Evolutionary conservation across 2,113 vertebrate species (phyloP).

Genomic region (Psophia crepitans): DNA sequence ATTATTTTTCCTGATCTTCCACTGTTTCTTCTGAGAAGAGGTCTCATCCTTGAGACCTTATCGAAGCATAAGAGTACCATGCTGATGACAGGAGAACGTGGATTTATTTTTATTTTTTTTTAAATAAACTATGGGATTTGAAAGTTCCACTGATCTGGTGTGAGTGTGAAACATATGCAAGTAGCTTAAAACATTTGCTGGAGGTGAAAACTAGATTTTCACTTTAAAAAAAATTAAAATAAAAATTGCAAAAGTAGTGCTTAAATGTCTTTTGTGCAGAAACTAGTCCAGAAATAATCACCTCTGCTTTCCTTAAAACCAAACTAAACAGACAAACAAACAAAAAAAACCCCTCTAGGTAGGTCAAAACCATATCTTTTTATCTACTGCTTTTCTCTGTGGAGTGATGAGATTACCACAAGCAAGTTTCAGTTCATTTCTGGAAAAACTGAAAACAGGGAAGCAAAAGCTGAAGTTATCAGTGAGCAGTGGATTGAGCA

Average conservation of each 20-base stretch:
- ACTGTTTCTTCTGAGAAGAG: neutral
- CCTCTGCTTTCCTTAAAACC: neutral
- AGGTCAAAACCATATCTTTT: neutral
- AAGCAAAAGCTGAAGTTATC: neutral
- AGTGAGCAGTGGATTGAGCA: neutral
- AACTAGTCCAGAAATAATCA: neutral
- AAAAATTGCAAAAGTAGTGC: neutral
- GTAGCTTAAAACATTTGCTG: neutral
- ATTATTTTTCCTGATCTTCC: neutral
- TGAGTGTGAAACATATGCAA: neutral
- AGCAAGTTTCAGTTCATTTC: neutral
- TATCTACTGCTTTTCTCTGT: neutral
- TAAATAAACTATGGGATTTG: neutral
- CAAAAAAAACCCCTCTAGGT: fast-evolving
- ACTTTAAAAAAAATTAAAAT: neutral
- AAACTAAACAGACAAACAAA: neutral
- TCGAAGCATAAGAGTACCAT: neutral
- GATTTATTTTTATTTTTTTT: neutral
- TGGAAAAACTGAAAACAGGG: neutral
- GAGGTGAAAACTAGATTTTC: neutral
- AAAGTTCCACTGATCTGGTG: neutral
- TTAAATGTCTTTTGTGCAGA: neutral
- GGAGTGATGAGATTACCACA: neutral
- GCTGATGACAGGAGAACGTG: neutral
- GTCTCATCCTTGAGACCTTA: neutral